Conservation (phyloP, 2,113 vertebrate genomes). For the Apistogramma diplotaenia region DNA sequence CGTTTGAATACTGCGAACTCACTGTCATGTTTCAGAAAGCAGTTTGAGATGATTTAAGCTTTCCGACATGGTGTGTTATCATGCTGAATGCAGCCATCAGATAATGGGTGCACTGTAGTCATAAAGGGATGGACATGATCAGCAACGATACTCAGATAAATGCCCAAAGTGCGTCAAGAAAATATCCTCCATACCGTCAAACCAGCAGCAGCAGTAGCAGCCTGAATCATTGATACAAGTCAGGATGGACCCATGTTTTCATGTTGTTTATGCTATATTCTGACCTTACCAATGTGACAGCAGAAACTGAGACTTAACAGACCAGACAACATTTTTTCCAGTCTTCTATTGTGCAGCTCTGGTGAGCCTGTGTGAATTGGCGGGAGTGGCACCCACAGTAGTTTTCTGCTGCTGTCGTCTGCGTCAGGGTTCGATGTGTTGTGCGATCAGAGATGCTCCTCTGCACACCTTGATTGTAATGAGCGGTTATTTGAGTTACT, state of each 20-base stretch:
- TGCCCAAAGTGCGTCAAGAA: too few relatives aligned
- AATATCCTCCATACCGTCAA: rapidly evolving
- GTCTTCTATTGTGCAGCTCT: background rate
- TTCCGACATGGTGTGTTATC: background rate
- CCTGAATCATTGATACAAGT: too few relatives aligned
- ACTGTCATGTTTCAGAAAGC: rapidly evolving
- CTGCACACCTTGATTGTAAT: background rate
- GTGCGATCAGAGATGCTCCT: background rate
- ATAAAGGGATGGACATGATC: background rate
- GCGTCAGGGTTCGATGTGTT: background rate
- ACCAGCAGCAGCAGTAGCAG: too few relatives aligned
- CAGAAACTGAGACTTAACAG: background rate
- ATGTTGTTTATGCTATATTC: too few relatives aligned
- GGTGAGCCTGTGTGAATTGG: background rate
- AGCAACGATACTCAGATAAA: background rate
- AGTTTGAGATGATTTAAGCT: background rate
- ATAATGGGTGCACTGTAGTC: rapidly evolving
- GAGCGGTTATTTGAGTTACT: background rate
- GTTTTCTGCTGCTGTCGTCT: background rate
- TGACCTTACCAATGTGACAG: too few relatives aligned
- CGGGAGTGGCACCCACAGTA: background rate
- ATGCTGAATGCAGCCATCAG: background rate
- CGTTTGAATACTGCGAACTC: background rate
- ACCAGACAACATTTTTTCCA: background rate
- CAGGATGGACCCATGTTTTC: too few relatives aligned